A percentile compares a stretch with the other conserved stretches of the same genome.
Conservation (phyloP, 1,140 invertebrate species). For the Odontomachus brunneus region DNA sequence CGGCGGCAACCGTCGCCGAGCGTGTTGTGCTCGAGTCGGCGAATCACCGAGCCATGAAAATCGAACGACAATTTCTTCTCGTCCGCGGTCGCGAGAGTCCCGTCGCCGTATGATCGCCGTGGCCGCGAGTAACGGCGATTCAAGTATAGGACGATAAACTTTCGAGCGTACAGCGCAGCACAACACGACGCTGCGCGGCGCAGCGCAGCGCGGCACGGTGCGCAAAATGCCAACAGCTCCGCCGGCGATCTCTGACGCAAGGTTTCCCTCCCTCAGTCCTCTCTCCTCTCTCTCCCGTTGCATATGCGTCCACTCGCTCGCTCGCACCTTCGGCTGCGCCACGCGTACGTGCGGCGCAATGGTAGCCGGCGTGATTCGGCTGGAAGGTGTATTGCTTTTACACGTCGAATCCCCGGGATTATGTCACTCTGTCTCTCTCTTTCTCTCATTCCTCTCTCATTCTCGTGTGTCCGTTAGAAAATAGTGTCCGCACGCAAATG, state of each 20-base stretch:
- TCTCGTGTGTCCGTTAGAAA: neutral
- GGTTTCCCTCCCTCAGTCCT: conserved; percentile 48
- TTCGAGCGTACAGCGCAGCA: conserved; percentile 56
- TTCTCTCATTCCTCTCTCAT: too few species aligned
- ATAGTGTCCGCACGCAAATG: neutral
- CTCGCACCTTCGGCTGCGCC: conserved; percentile 10
- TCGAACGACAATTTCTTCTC: conserved; percentile 41
- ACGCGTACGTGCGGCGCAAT: conserved; percentile 27
- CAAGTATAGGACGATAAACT: conserved; percentile 73
- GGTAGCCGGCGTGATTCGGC: conserved; percentile 5
- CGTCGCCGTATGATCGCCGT: conserved; percentile 27
- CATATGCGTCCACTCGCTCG: conserved; percentile 21
- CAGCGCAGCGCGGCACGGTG: neutral
- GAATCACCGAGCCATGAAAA: conserved; percentile 54
- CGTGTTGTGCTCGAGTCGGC: neutral
- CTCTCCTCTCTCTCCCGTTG: conserved; percentile 34
- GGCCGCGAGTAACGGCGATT: conserved; percentile 46
- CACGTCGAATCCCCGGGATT: neutral
- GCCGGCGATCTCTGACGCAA: conserved; percentile 75
- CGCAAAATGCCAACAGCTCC: conserved; percentile 77
- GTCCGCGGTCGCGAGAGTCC: neutral
- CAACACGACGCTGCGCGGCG: conserved; percentile 24
- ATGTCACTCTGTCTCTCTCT: neutral
- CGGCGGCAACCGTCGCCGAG: neutral
- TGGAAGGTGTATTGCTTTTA: neutral